Percentiles rank a stretch among this genome's conserved stretches.
phyloP scores from a whole-genome alignment of 1,140 invertebrate genomes.

The Drosophila sucinea region DNA sequence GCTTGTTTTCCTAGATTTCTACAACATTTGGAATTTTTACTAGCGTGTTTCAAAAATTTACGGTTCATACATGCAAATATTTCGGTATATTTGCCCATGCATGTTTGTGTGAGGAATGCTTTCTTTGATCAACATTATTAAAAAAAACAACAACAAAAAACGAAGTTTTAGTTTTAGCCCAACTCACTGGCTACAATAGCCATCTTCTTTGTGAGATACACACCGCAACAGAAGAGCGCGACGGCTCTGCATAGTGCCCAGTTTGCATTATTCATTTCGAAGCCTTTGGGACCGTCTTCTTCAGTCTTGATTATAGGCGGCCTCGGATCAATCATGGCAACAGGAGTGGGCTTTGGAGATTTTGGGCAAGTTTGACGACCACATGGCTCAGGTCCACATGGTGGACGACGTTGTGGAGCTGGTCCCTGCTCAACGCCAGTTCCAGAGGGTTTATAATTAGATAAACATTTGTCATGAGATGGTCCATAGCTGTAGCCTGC shows the following conservation, averaged over 20 bases:
- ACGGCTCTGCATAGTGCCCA: slow-evolving; percentile 36
- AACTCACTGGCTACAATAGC: slow-evolving; percentile 49
- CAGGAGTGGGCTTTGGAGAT: not conserved
- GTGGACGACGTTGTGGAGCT: not conserved
- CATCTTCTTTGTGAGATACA: slow-evolving; percentile 46
- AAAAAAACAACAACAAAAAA: not conserved
- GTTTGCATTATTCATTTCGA: slow-evolving; percentile 28
- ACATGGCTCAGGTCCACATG: slow-evolving; percentile 20
- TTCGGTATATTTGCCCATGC: not conserved
- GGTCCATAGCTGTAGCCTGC: not conserved
- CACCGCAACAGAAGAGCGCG: slow-evolving; percentile 54
- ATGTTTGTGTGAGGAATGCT: not conserved
- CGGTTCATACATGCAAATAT: slow-evolving; percentile 6
- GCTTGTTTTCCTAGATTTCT: not conserved
- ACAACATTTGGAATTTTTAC: slow-evolving; percentile 19
- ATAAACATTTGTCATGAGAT: not conserved
- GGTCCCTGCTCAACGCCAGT: not conserved
- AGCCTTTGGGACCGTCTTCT: not conserved
- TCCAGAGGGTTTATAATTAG: not conserved
- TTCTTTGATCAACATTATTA: not conserved
- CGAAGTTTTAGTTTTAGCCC: slow-evolving; percentile 32
- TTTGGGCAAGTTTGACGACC: slow-evolving; percentile 4
- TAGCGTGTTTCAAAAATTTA: slow-evolving; percentile 36
- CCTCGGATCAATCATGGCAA: no score
- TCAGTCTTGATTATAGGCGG: no score